Base-by-base conservation (phyloP, 2,113 vertebrate genomes). In the Rousettus leschenaultii region DNA sequence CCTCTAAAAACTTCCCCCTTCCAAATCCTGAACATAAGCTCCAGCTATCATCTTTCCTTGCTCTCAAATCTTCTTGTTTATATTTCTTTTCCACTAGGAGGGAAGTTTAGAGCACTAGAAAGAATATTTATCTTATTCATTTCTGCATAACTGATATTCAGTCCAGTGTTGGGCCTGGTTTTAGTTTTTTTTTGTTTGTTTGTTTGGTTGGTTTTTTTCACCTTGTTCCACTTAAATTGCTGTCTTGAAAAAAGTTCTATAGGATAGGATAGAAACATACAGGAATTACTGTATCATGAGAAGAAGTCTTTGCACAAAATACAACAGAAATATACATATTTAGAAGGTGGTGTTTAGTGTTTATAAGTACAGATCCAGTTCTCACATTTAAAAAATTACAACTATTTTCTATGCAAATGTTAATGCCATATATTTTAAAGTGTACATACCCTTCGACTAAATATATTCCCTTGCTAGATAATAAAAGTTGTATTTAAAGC, bases 261-360 rank as follows among this genome's bases (percentile, higher is more conserved):
- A 53, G 18, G 5, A 79, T 30, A 91, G 71, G 15, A 53, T 1
- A 92, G 63, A 59, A 38, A 2, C 38, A 40, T 33, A 75, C 5
- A 85, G 59, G 12, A 38, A 94, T 75, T 40, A 74, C 2, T 82
- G 8, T 33, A n/a, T 6, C 8, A 53, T 7, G 12, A 51, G 40
- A 96, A 80, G 19, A 91, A 78, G 89, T 88, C 16, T 5, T 97
- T 85, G 12, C 66, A 48, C 13, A 95, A 92, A 89, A 57, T 78
- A 61, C 2, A 85, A 38, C 5, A 85, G n/a, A 77, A 90, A 77
- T 21, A 51, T 0, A 28, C 51, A 28, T n/a, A 90, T 53, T 63
- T 51, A n/a, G 59, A 85, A 91, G 38, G 1, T 30, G 4, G 33
- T 45, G 22, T 66, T 71, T 33, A 61, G 21, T 59, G 9, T 65